Conservation (phyloP, 2,113 vertebrate species). For the Lophura nycthemera region DNA sequence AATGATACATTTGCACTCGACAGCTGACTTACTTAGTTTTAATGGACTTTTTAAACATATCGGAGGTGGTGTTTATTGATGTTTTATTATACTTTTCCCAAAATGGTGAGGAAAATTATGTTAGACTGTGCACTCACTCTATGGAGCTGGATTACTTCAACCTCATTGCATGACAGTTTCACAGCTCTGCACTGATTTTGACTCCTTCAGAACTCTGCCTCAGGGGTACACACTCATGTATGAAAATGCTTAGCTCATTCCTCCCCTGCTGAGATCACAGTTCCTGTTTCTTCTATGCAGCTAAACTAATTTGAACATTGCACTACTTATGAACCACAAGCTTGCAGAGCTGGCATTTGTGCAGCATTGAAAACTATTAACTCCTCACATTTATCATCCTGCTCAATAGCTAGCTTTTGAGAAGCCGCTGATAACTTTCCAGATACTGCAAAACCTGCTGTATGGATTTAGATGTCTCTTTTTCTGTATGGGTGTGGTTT, state of each 20-base stretch:
- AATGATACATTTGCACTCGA: not conserved
- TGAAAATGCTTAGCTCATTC: slow-evolving; percentile 25
- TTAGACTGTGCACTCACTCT: not conserved
- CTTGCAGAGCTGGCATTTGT: not conserved
- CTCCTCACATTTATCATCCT: not conserved
- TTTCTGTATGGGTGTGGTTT: not conserved
- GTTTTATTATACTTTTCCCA: not conserved
- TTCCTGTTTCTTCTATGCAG: not conserved
- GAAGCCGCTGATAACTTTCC: not conserved
- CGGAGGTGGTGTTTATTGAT: not conserved
- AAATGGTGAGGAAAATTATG: slow-evolving; percentile 22
- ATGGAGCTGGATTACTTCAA: not conserved
- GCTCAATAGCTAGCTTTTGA: not conserved
- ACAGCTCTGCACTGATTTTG: not conserved
- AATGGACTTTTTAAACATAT: not conserved
- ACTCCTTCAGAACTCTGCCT: slow-evolving; percentile 35
- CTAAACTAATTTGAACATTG: not conserved
- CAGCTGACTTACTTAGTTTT: not conserved
- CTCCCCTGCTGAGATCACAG: not conserved
- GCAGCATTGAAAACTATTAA: not conserved
- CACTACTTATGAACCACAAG: not conserved
- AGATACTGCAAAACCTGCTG: not conserved
- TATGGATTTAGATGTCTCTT: not conserved
- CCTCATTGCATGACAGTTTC: not conserved
- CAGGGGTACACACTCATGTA: not conserved